Percentiles rank a stretch among this genome's conserved stretches.
Conservation (phyloP, 2,888 invertebrate genomes). For the Cerceris ruficornis region DNA sequence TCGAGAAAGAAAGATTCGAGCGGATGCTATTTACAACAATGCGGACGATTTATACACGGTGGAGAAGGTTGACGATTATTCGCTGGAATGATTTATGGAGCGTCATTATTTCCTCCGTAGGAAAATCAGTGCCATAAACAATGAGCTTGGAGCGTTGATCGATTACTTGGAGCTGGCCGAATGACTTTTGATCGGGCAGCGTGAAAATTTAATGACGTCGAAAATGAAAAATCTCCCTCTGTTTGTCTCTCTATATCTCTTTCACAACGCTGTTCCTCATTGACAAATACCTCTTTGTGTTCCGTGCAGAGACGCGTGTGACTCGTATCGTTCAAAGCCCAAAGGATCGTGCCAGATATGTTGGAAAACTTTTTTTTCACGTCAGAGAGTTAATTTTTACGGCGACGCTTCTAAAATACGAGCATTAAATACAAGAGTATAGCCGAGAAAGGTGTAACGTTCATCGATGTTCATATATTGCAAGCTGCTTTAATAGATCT, state of each 20-base stretch:
- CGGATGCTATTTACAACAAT: no score
- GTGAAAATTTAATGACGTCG: slow-evolving; percentile 34
- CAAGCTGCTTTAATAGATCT: no score
- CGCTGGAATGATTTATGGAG: not conserved
- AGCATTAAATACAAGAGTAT: not conserved
- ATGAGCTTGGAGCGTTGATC: slow-evolving; percentile 15
- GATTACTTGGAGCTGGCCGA: not conserved
- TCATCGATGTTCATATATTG: no score
- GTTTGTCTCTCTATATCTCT: not conserved
- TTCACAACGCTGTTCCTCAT: not conserved
- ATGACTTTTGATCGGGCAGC: not conserved
- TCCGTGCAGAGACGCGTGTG: not conserved
- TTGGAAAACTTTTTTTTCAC: slow-evolving; percentile 3
- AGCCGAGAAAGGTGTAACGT: not conserved
- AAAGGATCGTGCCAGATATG: slow-evolving; percentile 4
- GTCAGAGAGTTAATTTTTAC: slow-evolving; percentile 11
- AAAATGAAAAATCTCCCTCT: slow-evolving; percentile 16
- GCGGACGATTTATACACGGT: not conserved
- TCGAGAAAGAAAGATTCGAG: no score
- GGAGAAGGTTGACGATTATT: not conserved
- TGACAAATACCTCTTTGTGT: slow-evolving; percentile 6
- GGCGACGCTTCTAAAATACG: not conserved
- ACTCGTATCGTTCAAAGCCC: not conserved
- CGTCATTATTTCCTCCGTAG: not conserved
- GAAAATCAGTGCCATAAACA: not conserved